Conservation (phyloP, 2,888 invertebrate genomes). For the Idaea aversata region DNA sequence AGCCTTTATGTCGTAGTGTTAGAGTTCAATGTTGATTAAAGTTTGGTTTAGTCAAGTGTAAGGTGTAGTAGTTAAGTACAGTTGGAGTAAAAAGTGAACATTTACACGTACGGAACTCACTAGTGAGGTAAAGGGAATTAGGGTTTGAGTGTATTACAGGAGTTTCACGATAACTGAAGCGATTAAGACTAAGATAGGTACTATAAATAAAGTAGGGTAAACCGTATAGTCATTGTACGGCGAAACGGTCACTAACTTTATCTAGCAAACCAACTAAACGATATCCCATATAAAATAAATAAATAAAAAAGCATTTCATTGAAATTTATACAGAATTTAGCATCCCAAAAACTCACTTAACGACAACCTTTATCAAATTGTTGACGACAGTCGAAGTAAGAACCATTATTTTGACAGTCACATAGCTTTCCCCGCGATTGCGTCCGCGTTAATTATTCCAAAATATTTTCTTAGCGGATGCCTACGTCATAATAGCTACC, state of each 20-base stretch:
- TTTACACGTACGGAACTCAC: slow-evolving; percentile 33
- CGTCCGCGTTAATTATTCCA: too few relatives aligned
- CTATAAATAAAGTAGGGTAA: slow-evolving; percentile 3
- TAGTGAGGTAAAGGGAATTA: slow-evolving; percentile 30
- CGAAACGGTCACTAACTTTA: not conserved
- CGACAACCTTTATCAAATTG: too few relatives aligned
- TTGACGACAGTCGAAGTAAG: too few relatives aligned
- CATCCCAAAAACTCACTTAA: too few relatives aligned
- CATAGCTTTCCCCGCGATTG: too few relatives aligned
- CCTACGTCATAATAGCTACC: too few relatives aligned
- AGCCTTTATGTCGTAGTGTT: not conserved
- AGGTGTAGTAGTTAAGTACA: slow-evolving; percentile 16
- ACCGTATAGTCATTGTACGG: slow-evolving; percentile 5
- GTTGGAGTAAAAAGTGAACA: slow-evolving; percentile 39
- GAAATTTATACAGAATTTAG: too few relatives aligned
- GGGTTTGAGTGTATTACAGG: slow-evolving; percentile 9
- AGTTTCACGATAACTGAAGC: slow-evolving; percentile 8
- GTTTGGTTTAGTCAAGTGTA: slow-evolving; percentile 8
- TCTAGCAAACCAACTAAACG: too few relatives aligned
- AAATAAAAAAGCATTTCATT: too few relatives aligned
- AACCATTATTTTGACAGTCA: too few relatives aligned
- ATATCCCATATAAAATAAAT: too few relatives aligned
- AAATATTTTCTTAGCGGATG: too few relatives aligned
- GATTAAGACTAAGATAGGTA: slow-evolving; percentile 6
- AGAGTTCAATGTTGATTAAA: slow-evolving; percentile 16